phyloP scores from a whole-genome alignment of 2,797 vertebrate genomes.

The Champsocephalus gunnari region DNA sequence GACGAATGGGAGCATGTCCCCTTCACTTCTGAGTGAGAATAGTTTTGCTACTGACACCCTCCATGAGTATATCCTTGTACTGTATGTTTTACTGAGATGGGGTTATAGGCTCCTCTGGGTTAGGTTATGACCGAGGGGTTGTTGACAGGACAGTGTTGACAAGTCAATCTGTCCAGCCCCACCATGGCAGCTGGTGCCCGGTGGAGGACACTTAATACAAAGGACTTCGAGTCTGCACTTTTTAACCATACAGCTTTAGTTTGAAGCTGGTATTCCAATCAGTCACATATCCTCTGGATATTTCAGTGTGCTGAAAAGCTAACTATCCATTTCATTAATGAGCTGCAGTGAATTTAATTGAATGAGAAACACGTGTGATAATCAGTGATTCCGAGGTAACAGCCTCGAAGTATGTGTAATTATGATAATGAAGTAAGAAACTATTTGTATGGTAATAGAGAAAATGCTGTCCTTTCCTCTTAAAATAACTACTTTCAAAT shows the following conservation, averaged over 20 bases:
- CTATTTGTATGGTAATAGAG: neutral
- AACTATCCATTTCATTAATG: constrained; percentile 1
- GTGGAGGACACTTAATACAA: constrained; percentile 42
- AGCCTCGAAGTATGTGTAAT: neutral
- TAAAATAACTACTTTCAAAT: neutral
- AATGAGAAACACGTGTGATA: neutral
- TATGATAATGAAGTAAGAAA: neutral
- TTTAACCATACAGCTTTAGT: constrained; percentile 11
- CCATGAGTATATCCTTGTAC: constrained; percentile 22
- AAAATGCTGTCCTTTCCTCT: neutral
- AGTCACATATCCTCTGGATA: neutral
- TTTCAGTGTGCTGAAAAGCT: neutral
- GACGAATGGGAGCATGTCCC: constrained; percentile 18
- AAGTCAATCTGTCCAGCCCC: constrained; percentile 69
- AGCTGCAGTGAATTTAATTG: neutral
- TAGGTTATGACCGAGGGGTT: constrained; percentile 51
- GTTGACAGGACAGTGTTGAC: constrained; percentile 78
- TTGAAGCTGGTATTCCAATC: constrained; percentile 7
- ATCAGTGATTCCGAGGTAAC: neutral
- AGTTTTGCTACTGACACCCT: constrained; percentile 24
- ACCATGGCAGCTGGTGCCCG: constrained; percentile 61
- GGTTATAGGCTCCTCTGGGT: constrained; percentile 30
- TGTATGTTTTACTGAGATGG: constrained; percentile 27
- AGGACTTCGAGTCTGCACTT: constrained; percentile 34
- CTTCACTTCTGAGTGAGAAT: constrained; percentile 21